Percentiles rank a stretch among this genome's conserved stretches.
phyloP scores from a whole-genome alignment of 2,113 vertebrate genomes.

The Pangasianodon gigas region DNA sequence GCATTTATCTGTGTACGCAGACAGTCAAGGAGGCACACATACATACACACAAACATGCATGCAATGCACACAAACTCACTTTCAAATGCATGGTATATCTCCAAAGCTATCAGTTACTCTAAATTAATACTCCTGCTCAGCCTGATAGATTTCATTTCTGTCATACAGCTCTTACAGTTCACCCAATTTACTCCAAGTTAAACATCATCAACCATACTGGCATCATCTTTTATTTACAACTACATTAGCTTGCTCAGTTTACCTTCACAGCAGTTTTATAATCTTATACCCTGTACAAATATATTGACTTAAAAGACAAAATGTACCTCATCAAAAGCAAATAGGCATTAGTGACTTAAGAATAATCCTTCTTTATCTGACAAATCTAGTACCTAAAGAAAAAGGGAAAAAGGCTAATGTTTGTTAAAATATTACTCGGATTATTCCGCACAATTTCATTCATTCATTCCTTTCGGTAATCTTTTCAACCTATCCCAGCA shows the following conservation, averaged over 20 bases:
- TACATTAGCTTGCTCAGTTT: not conserved
- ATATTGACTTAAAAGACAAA: not conserved
- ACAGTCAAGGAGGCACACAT: not conserved
- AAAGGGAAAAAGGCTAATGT: not conserved
- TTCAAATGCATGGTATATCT: not conserved
- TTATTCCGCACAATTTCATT: not conserved
- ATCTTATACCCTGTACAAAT: not conserved
- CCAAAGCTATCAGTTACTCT: not conserved
- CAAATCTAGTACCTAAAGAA: not conserved
- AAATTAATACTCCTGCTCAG: not conserved
- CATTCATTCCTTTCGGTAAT: not conserved
- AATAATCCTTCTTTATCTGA: not conserved
- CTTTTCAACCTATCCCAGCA: not conserved
- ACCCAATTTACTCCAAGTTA: not conserved
- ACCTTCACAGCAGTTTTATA: not conserved
- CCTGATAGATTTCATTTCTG: not conserved
- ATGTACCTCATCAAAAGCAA: not conserved
- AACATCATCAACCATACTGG: not conserved
- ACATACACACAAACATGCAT: constrained; percentile 1
- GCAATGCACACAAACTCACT: constrained; percentile 13
- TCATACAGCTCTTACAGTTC: not conserved
- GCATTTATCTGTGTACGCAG: not conserved
- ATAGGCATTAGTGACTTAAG: not conserved
- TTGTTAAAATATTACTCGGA: not conserved
- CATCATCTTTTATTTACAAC: not conserved